phyloP scores from a whole-genome alignment of 2,888 invertebrate species.

The Adelphocoris suturalis region DNA sequence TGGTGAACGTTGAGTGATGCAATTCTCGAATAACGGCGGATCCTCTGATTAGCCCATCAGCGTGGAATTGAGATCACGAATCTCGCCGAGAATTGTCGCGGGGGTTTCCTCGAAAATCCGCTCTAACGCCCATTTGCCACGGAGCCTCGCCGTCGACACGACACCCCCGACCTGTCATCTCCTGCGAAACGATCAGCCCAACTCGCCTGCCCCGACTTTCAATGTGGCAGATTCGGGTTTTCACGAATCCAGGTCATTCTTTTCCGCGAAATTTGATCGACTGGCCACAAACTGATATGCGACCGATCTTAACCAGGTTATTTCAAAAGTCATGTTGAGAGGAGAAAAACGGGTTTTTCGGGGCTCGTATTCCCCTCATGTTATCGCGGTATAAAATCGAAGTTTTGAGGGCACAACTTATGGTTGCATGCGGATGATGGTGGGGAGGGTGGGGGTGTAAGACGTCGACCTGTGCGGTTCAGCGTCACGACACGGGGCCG shows the following conservation, averaged over 20 bases:
- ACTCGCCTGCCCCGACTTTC: not conserved
- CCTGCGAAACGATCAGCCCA: not conserved
- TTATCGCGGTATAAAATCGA: slow-evolving; percentile 50
- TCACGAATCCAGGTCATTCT: slow-evolving; percentile 9
- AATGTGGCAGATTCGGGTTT: not conserved
- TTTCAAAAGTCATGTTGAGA: not conserved
- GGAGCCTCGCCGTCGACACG: slow-evolving; percentile 26
- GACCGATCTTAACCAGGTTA: not conserved
- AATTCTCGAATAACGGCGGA: no score
- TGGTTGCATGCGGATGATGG: slow-evolving; percentile 61
- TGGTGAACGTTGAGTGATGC: no score
- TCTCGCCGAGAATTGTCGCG: slow-evolving; percentile 1
- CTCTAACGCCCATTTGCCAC: slow-evolving; percentile 31
- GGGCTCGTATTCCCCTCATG: not conserved
- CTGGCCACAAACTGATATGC: not conserved
- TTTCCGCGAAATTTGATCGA: not conserved
- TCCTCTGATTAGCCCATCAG: slow-evolving; percentile 37
- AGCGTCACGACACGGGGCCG: slow-evolving; percentile 68
- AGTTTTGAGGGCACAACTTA: slow-evolving; percentile 60
- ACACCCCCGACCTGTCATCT: slow-evolving; percentile 15
- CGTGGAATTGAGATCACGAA: slow-evolving; percentile 30
- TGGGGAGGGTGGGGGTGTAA: slow-evolving; percentile 34
- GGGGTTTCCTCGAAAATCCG: slow-evolving; percentile 18
- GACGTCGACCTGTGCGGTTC: slow-evolving; percentile 52
- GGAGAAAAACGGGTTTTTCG: not conserved